phyloP scores from a whole-genome alignment of 1,140 invertebrate genomes.

The Drosophila hydei region DNA sequence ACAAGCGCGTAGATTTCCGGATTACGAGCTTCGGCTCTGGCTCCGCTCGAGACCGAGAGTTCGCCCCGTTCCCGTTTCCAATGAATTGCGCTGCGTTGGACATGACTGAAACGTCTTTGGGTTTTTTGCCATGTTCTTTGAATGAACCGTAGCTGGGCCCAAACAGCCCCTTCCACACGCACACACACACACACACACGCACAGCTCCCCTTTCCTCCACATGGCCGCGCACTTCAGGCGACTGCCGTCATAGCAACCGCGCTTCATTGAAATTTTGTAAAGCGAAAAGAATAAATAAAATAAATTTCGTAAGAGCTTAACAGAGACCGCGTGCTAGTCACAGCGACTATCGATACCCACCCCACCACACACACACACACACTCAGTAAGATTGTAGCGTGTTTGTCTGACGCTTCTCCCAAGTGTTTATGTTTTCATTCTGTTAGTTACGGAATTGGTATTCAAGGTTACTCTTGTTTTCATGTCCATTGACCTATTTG shows the following conservation, averaged over 20 bases:
- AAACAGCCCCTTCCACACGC: neutral
- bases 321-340: slow-evolving; percentile 55
- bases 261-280: slow-evolving; percentile 57
- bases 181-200: too few relatives aligned
- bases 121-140: slow-evolving; percentile 75
- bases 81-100: neutral
- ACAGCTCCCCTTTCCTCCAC: neutral
- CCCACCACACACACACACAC: too few relatives aligned
- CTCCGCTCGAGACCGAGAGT: neutral
- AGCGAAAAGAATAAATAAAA: neutral
- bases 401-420: slow-evolving; percentile 23
- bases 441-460: slow-evolving; percentile 40
- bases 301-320: slow-evolving; percentile 33
- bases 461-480: slow-evolving; percentile 82
- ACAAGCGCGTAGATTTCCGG: slow-evolving; percentile 67
- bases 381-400: slow-evolving; percentile 17
- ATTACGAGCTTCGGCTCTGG: slow-evolving; percentile 33
- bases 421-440: slow-evolving; percentile 76
- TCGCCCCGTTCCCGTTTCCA: too few relatives aligned
- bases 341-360: neutral
- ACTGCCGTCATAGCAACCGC: slow-evolving; percentile 14
- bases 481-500: slow-evolving; percentile 82
- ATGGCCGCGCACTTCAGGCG: neutral
- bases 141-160: slow-evolving; percentile 45
- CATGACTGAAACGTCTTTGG: slow-evolving; percentile 68